Evolutionary conservation across 2,113 vertebrate genomes (phyloP), one percentile per base, ranked within the genome.

Genomic region (Apus apus): DNA sequence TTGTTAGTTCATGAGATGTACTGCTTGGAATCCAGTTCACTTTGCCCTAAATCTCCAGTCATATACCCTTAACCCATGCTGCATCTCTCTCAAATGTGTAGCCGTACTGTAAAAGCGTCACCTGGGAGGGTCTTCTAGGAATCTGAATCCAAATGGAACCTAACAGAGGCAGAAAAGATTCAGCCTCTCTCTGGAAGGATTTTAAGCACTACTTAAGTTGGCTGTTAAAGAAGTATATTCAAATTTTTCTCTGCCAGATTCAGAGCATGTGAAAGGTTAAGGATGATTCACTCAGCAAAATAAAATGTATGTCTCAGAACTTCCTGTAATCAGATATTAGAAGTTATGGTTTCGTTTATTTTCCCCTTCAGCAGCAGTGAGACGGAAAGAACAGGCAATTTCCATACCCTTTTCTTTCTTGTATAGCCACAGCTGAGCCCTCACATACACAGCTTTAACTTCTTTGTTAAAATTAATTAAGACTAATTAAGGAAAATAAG

Each of bases 381-480:
- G 65, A 90, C 1, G 4, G 54, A 84, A 88, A 71, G 38, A 73
- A 8, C 13, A 88, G 22, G 26, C 64, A 92, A 87, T 83, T 95
- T 73, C 38, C 40, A 48, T 83, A 75, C 18, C 8, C 27, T 87
- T 89, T 87, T 87, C 48, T 61, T n/a, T 61, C 74, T 92, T 11
- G 1, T 79, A 36, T 27, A 91, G 67, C 32, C 43, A 86, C 13
- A 94, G 82, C 29, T 86, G 38, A 93, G 23, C 60, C 64, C 29
- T 85, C 67, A 43, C 45, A 78, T 29, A 43, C 9, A 68, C 18
- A 4, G 4, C 56, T 71, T 60, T 77, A 53, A 93, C 26, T 43
- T 66, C 19, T 43, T 90, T 96, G 91, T 88, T 80, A 80, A 90
- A 95, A 86, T 81, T 92, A 93, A 86, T 93, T 72, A 80, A 88